A percentile compares a stretch with the other conserved stretches of the same genome.
Conservation (phyloP, 2,113 vertebrate genomes). For the Oreotrochilus melanogaster region DNA sequence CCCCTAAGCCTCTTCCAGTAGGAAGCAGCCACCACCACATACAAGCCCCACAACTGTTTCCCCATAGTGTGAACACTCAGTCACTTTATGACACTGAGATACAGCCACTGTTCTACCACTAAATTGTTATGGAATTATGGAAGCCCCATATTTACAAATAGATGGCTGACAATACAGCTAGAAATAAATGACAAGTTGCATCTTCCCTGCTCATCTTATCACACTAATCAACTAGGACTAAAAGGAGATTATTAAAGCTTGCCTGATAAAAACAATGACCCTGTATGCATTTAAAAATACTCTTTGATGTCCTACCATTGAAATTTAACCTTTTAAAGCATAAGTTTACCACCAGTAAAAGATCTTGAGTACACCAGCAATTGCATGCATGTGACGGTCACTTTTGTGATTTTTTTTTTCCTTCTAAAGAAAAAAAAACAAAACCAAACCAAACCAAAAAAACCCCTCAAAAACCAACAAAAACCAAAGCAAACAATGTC, state of each 20-base stretch:
- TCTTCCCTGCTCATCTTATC: not conserved
- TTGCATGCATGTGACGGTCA: not conserved
- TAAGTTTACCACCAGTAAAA: not conserved
- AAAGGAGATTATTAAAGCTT: constrained; percentile 15
- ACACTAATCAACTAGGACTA: not conserved
- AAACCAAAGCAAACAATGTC: not conserved
- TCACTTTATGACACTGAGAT: not conserved
- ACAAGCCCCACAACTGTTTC: not conserved
- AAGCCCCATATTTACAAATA: not conserved
- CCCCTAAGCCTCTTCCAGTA: not conserved
- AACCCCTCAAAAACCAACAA: no score
- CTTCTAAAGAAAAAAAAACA: not conserved
- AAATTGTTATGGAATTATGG: not conserved
- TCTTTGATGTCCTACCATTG: not conserved
- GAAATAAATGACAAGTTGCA: not conserved
- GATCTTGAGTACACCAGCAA: not conserved
- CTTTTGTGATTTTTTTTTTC: no score
- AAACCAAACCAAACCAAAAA: not conserved
- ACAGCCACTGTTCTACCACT: not conserved
- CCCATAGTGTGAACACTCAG: not conserved
- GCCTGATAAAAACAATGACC: not conserved
- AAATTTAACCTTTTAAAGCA: not conserved
- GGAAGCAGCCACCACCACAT: not conserved
- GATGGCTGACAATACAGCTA: not conserved
- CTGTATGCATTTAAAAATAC: not conserved